Conservation (phyloP, 2,888 invertebrate genomes). For the Melangyna quadrimaculata region DNA sequence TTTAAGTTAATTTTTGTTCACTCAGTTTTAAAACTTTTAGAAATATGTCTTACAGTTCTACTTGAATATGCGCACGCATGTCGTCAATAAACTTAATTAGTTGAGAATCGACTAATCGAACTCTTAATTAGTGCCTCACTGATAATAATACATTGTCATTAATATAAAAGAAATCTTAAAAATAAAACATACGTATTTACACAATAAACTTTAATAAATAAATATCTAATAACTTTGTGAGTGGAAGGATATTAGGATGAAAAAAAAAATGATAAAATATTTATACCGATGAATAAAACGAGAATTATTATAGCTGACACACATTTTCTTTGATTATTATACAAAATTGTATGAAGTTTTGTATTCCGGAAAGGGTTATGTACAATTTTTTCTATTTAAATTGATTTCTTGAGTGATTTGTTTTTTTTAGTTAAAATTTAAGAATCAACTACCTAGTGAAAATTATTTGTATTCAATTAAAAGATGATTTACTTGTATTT, state of each 20-base stretch:
- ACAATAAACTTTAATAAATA: constrained; percentile 67
- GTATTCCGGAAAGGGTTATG: constrained; percentile 38
- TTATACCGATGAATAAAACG: constrained; percentile 11
- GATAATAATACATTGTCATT: constrained; percentile 47
- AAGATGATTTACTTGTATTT: background rate
- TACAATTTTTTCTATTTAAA: constrained; percentile 48
- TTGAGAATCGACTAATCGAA: constrained; percentile 33
- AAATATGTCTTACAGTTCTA: constrained; percentile 54
- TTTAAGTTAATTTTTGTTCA: constrained; percentile 49
- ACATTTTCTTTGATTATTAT: constrained; percentile 35
- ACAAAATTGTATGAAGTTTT: constrained; percentile 15
- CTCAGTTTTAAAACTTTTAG: constrained; percentile 60
- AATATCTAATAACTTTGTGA: constrained; percentile 67
- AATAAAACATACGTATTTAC: constrained; percentile 54
- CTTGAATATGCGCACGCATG: constrained; percentile 35
- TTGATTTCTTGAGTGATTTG: constrained; percentile 16
- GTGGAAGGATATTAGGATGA: constrained; percentile 28
- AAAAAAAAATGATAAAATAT: background rate
- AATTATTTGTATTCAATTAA: constrained; percentile 38
- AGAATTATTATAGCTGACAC: background rate
- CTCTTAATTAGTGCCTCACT: constrained; percentile 42
- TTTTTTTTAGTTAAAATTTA: constrained; percentile 23
- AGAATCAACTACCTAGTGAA: constrained; percentile 67
- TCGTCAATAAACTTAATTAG: constrained; percentile 25
- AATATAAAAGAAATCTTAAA: constrained; percentile 47